phyloP scores from a whole-genome alignment of 2,113 vertebrate genomes.

The Platichthys flesus region DNA sequence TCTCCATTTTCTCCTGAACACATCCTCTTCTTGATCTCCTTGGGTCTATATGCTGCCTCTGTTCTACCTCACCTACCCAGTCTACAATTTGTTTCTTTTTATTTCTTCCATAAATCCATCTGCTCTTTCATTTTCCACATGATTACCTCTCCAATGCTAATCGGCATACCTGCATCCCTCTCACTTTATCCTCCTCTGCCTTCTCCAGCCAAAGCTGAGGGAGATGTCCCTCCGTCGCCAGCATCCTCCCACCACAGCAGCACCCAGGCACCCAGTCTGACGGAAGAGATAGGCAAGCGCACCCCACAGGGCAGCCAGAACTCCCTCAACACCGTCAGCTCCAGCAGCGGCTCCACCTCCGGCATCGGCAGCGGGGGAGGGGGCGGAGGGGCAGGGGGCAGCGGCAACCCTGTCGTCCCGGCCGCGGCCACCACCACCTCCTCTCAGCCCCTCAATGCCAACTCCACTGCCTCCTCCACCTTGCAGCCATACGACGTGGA shows the following conservation, averaged over 20 bases:
- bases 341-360: slow-evolving; percentile 93
- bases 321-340: slow-evolving; percentile 97
- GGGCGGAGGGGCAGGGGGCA: slow-evolving; percentile 80
- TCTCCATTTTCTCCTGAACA: background rate
- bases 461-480: slow-evolving; percentile 40
- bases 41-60: background rate
- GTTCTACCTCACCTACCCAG: background rate
- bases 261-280: slow-evolving; percentile 93
- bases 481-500: slow-evolving; percentile 96
- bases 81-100: slow-evolving; percentile 15
- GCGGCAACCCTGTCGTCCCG: slow-evolving; percentile 76
- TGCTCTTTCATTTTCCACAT: background rate
- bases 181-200: slow-evolving; percentile 18
- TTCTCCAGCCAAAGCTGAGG: slow-evolving; percentile 85
- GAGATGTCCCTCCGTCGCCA: slow-evolving; percentile 93
- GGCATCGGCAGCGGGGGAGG: slow-evolving; percentile 89
- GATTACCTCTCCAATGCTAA: background rate
- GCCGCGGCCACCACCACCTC: slow-evolving; percentile 25
- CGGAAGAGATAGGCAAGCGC: slow-evolving; percentile 90
- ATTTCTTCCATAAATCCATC: background rate
- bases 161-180: background rate
- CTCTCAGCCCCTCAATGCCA: slow-evolving; percentile 80
- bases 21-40: background rate
- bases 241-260: slow-evolving; percentile 98
- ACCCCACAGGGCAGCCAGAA: slow-evolving; percentile 98